Evolutionary conservation across 2,113 vertebrate species (phyloP), one percentile per base, ranked within the genome.

Genomic region (Cyanoderma ruficeps): DNA sequence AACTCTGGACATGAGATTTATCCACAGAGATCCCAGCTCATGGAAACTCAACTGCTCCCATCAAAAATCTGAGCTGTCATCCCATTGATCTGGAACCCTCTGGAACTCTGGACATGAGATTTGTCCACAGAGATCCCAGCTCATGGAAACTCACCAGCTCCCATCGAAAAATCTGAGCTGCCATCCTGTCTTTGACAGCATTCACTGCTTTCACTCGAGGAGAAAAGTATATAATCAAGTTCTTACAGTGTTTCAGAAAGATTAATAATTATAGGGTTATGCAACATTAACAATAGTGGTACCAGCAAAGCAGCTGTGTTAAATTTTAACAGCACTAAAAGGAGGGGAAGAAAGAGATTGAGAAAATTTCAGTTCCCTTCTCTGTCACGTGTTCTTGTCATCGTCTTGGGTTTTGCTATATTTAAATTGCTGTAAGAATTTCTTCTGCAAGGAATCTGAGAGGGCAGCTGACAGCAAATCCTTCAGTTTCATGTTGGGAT

Each of bases 291-390:
- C 75, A 88, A 33, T 25, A 49, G 49, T 19, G 69, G 78, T 53
- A 83, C 31, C 55, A 88, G 89, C 47, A 91, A 84, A 87, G 85
- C 20, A 31, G 49, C 59, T 75, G 52, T 42, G 70, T 69, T 89
- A 83, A 86, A 93, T 35, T 61, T 88, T 76, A 89, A 80, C 39
- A 83, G 49, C 71, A 82, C n/a, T 87, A 57, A 67, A 79, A 85
- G 86, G 87, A 96, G 75, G 41, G 78, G 94, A 97, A 96, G 82
- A 92, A 90, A 83, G 46, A 92, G 76, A 75, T 7, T 78, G 57
- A 93, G 84, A 95, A 93, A 90, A 92, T 75, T 80, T 96, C 92
- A 82, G 53, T 89, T 97, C 92, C 93, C 65, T 95, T 96, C 88
- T 95, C 64, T 90, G 61, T 89, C 86, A 75, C 52, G 47, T 53